Evolutionary conservation across 2,888 invertebrate species (phyloP), one percentile per base, ranked within the genome.

Genomic region (Epinotia nisella): DNA sequence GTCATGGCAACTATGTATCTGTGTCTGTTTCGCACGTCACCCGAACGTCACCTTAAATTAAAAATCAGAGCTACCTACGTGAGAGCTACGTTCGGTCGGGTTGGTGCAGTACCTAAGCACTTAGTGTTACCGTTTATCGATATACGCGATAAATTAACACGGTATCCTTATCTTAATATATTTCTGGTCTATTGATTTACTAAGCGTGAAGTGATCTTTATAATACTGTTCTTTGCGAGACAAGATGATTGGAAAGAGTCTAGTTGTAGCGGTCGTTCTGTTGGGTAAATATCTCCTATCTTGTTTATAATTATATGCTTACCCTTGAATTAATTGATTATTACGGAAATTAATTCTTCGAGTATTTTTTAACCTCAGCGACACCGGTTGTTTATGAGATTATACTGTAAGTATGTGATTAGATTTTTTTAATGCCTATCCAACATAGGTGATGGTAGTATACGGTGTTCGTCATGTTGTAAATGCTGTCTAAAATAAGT

Each of bases 261-360:
- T 74, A 10, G 67, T 74, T 62, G 11, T 70, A 62, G 61, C 61
- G 60, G 56, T 74, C n/a, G 49, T 74, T 55, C 17, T 74, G 24
- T 58, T 74, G 21, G 70, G 74, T 74, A 59, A 74, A 70, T 24
- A 51, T 51, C 35, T 66, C 51, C 58, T n/a, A n/a, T n/a, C n/a
- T 53, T 65, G 41, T 19, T 59, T 29, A 41, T 41, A 41, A 58
- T 45, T 41, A n/a, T 24, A 3, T 5, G 19, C 11, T 29, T 70
- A 65, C 71, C 71, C 65, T 71, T 71, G 70, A 71, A 24, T 65
- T 59, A 58, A 59, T 59, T 51, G 29, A 51, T n/a, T 51, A 59
- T 41, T 19, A 58, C 59, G 66, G 53, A 71, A 60, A 59, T 66
- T 41, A 45, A 21, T 55, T 39, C 39, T n/a, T 15, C 11, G 10